Conservation (phyloP, 1,140 invertebrate genomes). For the Pinna nobilis region DNA sequence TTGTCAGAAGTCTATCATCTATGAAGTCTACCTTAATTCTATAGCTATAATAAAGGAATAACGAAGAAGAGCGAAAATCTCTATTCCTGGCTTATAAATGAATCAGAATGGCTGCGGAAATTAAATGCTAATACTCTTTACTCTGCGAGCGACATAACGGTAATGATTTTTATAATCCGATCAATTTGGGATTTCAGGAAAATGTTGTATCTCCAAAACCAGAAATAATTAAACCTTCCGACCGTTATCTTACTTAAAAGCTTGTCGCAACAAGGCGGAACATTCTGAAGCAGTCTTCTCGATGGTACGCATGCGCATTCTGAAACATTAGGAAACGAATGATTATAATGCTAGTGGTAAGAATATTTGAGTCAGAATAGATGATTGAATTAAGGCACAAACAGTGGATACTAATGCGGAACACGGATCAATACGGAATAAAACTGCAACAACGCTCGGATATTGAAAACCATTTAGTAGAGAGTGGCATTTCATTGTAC, state of each 20-base stretch:
- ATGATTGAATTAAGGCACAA: not conserved
- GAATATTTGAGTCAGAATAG: not conserved
- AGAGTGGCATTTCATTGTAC: not conserved
- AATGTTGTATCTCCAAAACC: no score
- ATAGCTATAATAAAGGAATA: no score
- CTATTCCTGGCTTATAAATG: no score
- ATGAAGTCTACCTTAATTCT: no score
- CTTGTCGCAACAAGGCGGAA: not conserved
- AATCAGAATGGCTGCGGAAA: not conserved
- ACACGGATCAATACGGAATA: not conserved
- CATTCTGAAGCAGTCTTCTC: no score
- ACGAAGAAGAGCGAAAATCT: no score
- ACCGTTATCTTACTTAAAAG: not conserved
- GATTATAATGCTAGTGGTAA: not conserved
- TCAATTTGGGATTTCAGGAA: not conserved
- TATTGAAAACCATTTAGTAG: conserved; percentile 1
- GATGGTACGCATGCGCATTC: not conserved
- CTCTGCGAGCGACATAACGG: not conserved
- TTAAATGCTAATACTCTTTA: not conserved
- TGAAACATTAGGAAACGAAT: not conserved
- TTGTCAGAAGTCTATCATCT: no score
- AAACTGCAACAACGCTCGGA: not conserved
- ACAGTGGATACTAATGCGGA: not conserved
- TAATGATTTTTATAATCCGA: conserved; percentile 1
- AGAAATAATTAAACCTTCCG: not conserved